phyloP scores from a whole-genome alignment of 2,113 vertebrate genomes.

The Mustelus asterias region DNA sequence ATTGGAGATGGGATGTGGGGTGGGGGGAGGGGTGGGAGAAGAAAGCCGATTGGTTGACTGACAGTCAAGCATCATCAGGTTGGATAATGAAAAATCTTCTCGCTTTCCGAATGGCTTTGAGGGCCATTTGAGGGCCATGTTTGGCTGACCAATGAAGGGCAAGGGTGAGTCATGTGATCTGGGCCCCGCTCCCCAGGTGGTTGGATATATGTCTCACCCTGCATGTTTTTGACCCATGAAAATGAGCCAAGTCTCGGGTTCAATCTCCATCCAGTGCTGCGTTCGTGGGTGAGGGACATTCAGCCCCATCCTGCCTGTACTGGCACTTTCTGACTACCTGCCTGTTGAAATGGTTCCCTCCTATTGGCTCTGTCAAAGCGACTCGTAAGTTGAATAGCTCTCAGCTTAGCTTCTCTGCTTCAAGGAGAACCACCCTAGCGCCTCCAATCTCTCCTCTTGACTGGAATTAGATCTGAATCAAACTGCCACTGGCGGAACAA shows the following conservation, averaged over 20 bases:
- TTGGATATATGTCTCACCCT: background rate
- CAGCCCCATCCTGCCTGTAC: background rate
- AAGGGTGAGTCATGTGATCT: background rate
- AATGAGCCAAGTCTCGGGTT: background rate
- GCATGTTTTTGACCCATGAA: background rate
- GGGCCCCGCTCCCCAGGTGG: background rate
- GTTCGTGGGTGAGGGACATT: background rate
- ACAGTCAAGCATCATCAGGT: background rate
- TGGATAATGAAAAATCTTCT: background rate
- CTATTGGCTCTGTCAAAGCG: background rate
- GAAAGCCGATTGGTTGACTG: too few relatives aligned
- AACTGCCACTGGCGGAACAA: background rate
- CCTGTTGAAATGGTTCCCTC: background rate
- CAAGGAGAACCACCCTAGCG: too few relatives aligned
- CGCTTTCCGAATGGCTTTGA: background rate
- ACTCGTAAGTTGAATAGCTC: too few relatives aligned
- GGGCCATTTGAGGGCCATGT: background rate
- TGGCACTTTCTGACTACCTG: background rate
- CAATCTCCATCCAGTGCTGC: background rate
- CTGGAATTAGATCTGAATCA: background rate
- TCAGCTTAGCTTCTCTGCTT: too few relatives aligned
- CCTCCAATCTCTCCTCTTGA: background rate
- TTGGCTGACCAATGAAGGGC: background rate
- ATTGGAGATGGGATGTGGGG: background rate
- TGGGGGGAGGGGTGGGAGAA: too few relatives aligned